phyloP scores from a whole-genome alignment of 2,888 invertebrate genomes.

The Allygus modestus region DNA sequence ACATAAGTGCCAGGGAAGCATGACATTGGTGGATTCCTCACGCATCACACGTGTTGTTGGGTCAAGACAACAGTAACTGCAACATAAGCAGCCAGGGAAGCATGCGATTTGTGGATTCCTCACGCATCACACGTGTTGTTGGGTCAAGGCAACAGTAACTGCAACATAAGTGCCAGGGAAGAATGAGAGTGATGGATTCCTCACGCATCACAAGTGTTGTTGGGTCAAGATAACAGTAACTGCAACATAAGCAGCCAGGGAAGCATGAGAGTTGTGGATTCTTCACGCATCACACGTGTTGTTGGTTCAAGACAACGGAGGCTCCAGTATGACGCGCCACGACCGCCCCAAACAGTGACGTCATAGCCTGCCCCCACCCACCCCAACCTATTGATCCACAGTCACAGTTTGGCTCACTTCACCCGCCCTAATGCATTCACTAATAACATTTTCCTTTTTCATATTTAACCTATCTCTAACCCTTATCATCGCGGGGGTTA shows the following conservation, averaged over 20 bases:
- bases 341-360: slow-evolving; percentile 42
- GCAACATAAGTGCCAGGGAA: slow-evolving; percentile 10
- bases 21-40: neutral
- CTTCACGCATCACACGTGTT: slow-evolving; percentile 11
- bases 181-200: neutral
- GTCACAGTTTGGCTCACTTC: slow-evolving; percentile 54
- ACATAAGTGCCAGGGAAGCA: neutral
- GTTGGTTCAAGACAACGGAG: slow-evolving; percentile 20
- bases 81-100: neutral
- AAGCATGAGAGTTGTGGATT: neutral
- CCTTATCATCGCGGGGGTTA: neutral
- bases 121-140: slow-evolving; percentile 15
- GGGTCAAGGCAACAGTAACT: slow-evolving; percentile 22
- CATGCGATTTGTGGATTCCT: neutral
- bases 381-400: slow-evolving; percentile 42
- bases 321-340: slow-evolving; percentile 52
- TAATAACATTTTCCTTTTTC: slow-evolving; percentile 47
- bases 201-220: slow-evolving; percentile 15
- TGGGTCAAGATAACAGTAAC: slow-evolving; percentile 16
- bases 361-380: slow-evolving; percentile 28
- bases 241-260: neutral
- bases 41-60: too few species aligned
- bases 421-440: slow-evolving; percentile 52
- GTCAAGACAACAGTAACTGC: too few species aligned
- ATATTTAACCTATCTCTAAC: slow-evolving; percentile 23